Conservation (phyloP, 2,113 vertebrate genomes). For the Pantherophis guttatus region DNA sequence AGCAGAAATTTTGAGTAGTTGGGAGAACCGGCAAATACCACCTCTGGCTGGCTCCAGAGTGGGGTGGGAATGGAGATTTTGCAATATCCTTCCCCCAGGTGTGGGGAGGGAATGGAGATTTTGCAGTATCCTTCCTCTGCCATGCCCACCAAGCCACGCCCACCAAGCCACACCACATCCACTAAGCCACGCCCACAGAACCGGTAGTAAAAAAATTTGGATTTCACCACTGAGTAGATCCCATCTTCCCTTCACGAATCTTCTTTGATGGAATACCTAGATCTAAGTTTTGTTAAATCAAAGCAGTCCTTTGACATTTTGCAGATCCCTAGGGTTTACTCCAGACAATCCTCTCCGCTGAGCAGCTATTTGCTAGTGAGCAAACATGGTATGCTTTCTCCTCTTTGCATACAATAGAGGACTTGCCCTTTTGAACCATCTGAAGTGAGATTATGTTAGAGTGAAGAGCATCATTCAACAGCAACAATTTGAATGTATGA, state of each 20-base stretch:
- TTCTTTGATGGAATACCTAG: not conserved
- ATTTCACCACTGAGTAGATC: not conserved
- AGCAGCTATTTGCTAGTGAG: not conserved
- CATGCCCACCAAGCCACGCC: too few relatives aligned
- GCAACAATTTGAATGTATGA: not conserved
- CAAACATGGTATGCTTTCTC: not conserved
- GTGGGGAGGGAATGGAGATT: too few relatives aligned
- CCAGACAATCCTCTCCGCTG: not conserved
- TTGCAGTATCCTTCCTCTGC: too few relatives aligned
- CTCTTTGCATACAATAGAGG: not conserved
- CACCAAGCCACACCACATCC: too few relatives aligned
- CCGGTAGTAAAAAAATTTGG: too few relatives aligned
- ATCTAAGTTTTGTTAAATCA: not conserved
- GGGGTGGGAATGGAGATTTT: too few relatives aligned
- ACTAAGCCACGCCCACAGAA: too few relatives aligned
- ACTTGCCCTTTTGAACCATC: not conserved
- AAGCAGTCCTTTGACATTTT: not conserved
- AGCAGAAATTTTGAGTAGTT: too few relatives aligned
- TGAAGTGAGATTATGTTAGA: not conserved
- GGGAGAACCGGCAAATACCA: too few relatives aligned
- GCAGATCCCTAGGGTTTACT: not conserved
- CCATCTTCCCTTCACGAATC: not conserved
- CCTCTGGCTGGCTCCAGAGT: too few relatives aligned
- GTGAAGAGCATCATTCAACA: not conserved
- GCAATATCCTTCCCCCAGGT: too few relatives aligned